phyloP scores from a whole-genome alignment of 2,797 vertebrate genomes.

The Typhlichthys subterraneus region DNA sequence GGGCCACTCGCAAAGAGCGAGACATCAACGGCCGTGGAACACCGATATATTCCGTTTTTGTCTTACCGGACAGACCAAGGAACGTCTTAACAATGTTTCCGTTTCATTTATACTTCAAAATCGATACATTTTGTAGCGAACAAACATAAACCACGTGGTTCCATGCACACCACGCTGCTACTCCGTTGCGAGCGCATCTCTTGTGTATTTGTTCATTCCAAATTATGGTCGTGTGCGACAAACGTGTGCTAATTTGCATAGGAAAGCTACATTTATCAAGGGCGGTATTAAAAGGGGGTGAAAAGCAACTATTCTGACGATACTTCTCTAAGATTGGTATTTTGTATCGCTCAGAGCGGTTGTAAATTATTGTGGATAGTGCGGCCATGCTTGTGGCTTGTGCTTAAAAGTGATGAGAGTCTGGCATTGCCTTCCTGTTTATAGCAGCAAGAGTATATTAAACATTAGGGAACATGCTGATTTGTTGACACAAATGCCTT shows the following conservation, averaged over 20 bases:
- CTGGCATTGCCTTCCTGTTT: conserved; percentile 59
- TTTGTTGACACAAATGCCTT: neutral
- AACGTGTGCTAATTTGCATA: conserved; percentile 15
- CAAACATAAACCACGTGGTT: conserved; percentile 95
- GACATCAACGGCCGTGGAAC: conserved; percentile 29
- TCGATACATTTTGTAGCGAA: conserved; percentile 77
- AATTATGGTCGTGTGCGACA: conserved; percentile 22
- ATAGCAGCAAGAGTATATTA: conserved; percentile 15
- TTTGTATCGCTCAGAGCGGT: conserved; percentile 38
- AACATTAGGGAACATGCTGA: neutral
- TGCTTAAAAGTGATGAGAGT: conserved; percentile 52
- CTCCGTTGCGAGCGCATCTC: conserved; percentile 57
- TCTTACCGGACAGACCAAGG: conserved; percentile 8
- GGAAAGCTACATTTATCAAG: neutral
- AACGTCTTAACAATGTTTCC: conserved; percentile 24
- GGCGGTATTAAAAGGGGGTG: neutral
- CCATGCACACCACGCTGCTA: conserved; percentile 85
- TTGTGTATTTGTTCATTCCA: conserved; percentile 43
- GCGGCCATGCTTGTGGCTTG: conserved; percentile 86
- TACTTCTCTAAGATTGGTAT: neutral
- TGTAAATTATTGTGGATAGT: conserved; percentile 79
- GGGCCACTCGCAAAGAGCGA: conserved; percentile 49
- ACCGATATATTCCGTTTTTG: conserved; percentile 14
- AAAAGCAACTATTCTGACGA: conserved; percentile 9
- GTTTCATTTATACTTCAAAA: conserved; percentile 57